Percentiles rank a stretch among this genome's conserved stretches.
These are phyloP conservation scores for Lymantria dispar DNA, from an alignment of 2,888 invertebrate species.

Conservation along the genomic window DNA sequence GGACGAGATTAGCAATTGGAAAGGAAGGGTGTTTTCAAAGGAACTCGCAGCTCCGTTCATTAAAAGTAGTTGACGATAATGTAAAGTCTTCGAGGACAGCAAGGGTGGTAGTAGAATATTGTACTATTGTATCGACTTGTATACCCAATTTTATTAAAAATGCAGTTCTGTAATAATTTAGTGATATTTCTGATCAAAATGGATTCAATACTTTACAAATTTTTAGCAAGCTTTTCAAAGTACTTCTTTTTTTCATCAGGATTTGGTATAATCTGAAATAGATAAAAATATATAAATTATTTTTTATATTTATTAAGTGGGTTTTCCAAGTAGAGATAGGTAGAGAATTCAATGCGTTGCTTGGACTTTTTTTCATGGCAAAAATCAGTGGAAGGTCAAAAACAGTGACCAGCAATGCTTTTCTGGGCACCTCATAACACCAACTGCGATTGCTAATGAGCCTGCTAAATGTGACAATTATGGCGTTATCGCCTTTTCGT, in stretches of 20 bases:
- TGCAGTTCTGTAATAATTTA: slow-evolving; percentile 1
- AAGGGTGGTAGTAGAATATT: not conserved
- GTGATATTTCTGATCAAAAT: slow-evolving; percentile 2
- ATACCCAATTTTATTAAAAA: not conserved
- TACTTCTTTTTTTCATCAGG: slow-evolving; percentile 91
- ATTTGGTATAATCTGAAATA: slow-evolving; percentile 90
- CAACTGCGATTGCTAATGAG: too few species aligned
- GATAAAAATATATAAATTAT: slow-evolving; percentile 21
- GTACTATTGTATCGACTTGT: not conserved
- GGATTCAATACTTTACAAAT: slow-evolving; percentile 24
- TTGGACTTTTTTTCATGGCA: too few species aligned
- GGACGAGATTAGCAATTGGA: too few species aligned
- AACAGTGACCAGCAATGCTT: too few species aligned
- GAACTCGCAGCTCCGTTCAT: not conserved
- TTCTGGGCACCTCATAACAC: too few species aligned
- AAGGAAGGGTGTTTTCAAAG: too few species aligned
- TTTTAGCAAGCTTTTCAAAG: slow-evolving; percentile 86
- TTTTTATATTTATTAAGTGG: not conserved
- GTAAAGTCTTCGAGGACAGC: not conserved
- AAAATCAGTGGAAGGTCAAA: too few species aligned
- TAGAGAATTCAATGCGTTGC: too few species aligned
- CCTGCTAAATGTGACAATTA: too few species aligned
- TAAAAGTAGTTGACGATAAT: not conserved
- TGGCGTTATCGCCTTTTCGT: too few species aligned
- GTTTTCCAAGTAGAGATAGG: too few species aligned